Evolutionary conservation across 2,888 invertebrate species (phyloP), one percentile per base, ranked within the genome.

Genomic region (Ethmia dodecea): DNA sequence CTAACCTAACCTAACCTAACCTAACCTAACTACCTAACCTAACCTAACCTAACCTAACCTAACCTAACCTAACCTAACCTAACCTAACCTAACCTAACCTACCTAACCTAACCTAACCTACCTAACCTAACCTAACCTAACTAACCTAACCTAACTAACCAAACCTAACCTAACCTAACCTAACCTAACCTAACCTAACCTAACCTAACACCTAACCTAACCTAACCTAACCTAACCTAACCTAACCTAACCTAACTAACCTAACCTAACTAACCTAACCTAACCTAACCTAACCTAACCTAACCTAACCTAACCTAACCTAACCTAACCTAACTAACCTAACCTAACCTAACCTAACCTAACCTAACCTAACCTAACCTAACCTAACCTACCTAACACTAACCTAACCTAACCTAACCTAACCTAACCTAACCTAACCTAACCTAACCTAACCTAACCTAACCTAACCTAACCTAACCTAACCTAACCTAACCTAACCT

Each of bases 201-300:
- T 20, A 31, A 30, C n/a, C n/a, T n/a, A n/a, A n/a, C n/a, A 31
- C 27, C 36, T 28, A 28, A 31, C 18, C 31, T 35, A 42, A 47
- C 40, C 47, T 42, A 45, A 47, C 43, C 43, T 41, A 41, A 49
- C 41, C 45, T 46, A 45, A 48, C 49, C 47, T 47, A 52, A 45
- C 46, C 47, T 45, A 47, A 44, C 46, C 46, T 44, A 45, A 44
- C 50, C 44, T 46, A 47, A 45, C 46, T 45, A 49, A 47, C 45
- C 49, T 45, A 47, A 49, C 47, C 49, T 45, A 47, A 48, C 49
- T 45, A 49, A 47, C 45, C 49, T 45, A 47, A 49, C 47, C 49
- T 45, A 47, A 48, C 31, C 36, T 31, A 31, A 31, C 36, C 35
- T 31, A 28, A 26, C 27, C 28, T 28, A 28, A 27, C 45, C 48